Evolutionary conservation across 1,140 invertebrate species (phyloP).

Genomic region (Procambarus virginalis): DNA sequence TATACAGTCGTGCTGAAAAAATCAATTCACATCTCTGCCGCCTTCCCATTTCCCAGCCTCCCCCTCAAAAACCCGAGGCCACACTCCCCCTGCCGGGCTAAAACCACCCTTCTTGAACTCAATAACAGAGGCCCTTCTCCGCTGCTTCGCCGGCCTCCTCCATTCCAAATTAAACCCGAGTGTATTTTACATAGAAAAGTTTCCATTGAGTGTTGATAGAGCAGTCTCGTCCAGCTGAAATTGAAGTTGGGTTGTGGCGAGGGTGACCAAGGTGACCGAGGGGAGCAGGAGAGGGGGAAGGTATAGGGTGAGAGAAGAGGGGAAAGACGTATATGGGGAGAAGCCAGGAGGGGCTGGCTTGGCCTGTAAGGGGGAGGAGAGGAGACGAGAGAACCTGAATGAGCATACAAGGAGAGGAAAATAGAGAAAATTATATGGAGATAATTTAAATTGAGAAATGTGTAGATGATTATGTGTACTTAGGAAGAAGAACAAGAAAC

Average conservation of each 20-base stretch:
- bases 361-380: too few species aligned
- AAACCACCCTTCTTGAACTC: not conserved
- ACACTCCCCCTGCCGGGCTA: not conserved
- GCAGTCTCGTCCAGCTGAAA: constrained; percentile 13
- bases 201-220: constrained; percentile 54
- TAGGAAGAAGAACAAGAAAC: too few species aligned
- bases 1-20: constrained; percentile 51
- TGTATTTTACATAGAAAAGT: constrained; percentile 55
- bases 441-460: too few species aligned
- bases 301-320: not conserved
- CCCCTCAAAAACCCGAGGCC: not conserved
- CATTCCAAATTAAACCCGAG: not conserved
- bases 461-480: too few species aligned
- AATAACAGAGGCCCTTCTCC: not conserved
- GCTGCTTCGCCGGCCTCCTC: not conserved
- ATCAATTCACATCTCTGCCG: constrained; percentile 40
- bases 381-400: too few species aligned
- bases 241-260: constrained; percentile 9
- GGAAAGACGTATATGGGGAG: not conserved
- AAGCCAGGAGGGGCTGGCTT: not conserved
- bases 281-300: not conserved
- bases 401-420: too few species aligned
- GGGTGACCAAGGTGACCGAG: not conserved
- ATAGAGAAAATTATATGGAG: too few species aligned
- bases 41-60: constrained; percentile 18